Percentiles rank a stretch among this genome's conserved stretches.
phyloP scores from a whole-genome alignment of 2,113 vertebrate species.

The Atrichornis clamosus region DNA sequence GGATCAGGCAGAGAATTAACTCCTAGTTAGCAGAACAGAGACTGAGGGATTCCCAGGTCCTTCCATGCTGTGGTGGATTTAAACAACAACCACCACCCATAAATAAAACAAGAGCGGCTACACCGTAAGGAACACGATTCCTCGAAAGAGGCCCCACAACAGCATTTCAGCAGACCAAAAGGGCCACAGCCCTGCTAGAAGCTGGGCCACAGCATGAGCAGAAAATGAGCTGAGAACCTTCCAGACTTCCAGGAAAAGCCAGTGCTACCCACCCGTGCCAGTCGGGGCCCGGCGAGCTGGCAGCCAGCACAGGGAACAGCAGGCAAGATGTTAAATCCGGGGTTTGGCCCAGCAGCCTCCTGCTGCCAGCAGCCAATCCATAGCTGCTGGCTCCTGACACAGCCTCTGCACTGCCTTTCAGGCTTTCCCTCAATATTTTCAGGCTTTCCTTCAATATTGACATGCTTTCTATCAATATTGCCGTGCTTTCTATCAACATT shows the following conservation, averaged over 20 bases:
- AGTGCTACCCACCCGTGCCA: background rate
- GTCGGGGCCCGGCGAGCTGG: background rate
- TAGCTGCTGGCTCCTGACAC: background rate
- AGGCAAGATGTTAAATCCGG: background rate
- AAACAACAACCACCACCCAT: background rate
- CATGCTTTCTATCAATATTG: background rate
- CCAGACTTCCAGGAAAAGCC: background rate
- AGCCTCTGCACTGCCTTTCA: background rate
- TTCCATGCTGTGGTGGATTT: background rate
- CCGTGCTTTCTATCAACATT: background rate
- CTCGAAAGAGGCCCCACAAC: background rate
- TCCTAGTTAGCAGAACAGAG: background rate
- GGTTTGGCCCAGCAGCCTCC: background rate
- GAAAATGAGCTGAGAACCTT: background rate
- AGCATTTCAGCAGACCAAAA: background rate
- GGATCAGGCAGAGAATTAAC: background rate
- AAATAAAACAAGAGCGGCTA: background rate
- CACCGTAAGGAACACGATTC: background rate
- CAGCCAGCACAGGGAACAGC: background rate
- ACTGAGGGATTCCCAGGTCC: background rate
- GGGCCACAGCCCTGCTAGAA: background rate
- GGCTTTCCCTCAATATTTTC: background rate
- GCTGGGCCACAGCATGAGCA: background rate
- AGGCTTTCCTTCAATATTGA: background rate
- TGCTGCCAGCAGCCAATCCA: background rate